A percentile compares a stretch with the other conserved stretches of the same genome.
These are phyloP conservation scores for Clarias gariepinus DNA, from an alignment of 2,113 vertebrate species.

Conservation along the genomic window DNA sequence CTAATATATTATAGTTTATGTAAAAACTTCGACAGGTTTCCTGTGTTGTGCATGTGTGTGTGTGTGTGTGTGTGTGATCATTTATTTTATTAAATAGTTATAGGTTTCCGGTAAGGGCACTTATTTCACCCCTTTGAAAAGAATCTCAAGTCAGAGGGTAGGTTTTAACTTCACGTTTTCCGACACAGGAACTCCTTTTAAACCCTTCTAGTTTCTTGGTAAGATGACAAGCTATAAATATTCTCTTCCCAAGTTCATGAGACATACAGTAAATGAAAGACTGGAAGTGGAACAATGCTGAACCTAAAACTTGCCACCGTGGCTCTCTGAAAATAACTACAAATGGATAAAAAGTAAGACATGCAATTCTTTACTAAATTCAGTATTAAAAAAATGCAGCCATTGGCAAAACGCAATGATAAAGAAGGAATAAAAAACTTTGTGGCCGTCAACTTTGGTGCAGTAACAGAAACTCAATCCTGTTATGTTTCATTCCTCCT, in stretches of 20 bases:
- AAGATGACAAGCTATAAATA: neutral
- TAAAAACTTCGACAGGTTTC: neutral
- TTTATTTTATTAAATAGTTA: neutral
- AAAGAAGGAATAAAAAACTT: neutral
- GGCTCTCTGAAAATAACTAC: neutral
- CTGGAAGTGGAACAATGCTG: neutral
- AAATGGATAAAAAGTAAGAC: neutral
- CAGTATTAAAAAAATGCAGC: neutral
- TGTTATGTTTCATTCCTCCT: neutral
- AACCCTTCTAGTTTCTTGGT: neutral
- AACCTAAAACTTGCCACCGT: neutral
- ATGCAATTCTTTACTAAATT: neutral
- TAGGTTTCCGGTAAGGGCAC: neutral
- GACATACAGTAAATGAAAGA: neutral
- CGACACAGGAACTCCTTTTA: neutral
- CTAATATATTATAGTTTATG: neutral
- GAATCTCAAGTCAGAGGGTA: neutral
- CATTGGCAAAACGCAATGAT: neutral
- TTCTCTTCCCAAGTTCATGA: neutral
- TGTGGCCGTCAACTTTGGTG: neutral
- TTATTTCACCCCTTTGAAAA: neutral
- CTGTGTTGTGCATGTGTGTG: too few species aligned
- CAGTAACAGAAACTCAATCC: neutral
- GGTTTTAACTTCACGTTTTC: neutral
- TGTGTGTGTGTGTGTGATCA: neutral